Evolutionary conservation across 1,140 invertebrate genomes (phyloP).

Genomic region (Lordiphosa stackelbergi): DNA sequence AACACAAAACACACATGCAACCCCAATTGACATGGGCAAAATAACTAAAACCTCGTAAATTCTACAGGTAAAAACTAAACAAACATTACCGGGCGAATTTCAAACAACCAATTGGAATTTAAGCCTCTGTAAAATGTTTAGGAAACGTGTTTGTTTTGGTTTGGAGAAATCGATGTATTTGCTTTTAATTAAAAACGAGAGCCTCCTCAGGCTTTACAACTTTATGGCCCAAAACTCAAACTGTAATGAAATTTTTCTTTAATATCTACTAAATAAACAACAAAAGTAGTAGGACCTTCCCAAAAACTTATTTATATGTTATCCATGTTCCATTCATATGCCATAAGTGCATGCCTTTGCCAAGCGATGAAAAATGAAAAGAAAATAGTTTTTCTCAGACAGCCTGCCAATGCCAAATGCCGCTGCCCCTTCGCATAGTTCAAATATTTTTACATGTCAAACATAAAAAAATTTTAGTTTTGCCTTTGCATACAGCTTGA

Average conservation of each 20-base stretch:
- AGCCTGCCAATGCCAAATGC: conserved; percentile 35
- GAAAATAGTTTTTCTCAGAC: conserved; percentile 65
- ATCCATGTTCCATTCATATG: conserved; percentile 39
- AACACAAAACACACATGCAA: conserved; percentile 9
- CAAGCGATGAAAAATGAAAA: conserved; percentile 50
- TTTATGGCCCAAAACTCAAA: not conserved
- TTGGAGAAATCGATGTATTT: conserved; percentile 58
- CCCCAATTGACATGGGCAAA: not conserved
- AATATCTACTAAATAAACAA: conserved; percentile 11
- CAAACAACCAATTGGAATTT: conserved; percentile 6
- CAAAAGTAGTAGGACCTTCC: not conserved
- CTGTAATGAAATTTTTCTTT: no score
- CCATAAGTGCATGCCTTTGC: conserved; percentile 40
- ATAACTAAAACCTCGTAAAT: not conserved
- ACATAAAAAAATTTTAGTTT: conserved; percentile 34
- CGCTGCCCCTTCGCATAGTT: conserved; percentile 22
- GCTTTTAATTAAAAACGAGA: conserved; percentile 63
- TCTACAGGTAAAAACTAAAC: not conserved
- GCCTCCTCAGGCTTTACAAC: not conserved
- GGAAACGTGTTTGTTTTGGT: conserved; percentile 33
- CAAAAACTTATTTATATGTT: conserved; percentile 28
- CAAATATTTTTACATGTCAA: conserved; percentile 59
- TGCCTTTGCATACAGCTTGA: conserved; percentile 21
- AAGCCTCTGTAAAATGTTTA: conserved; percentile 3
- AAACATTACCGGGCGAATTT: conserved; percentile 3